Percentiles rank a stretch among this genome's conserved stretches.
Conservation (phyloP, 2,888 invertebrate species). For the Sesia bembeciformis region DNA sequence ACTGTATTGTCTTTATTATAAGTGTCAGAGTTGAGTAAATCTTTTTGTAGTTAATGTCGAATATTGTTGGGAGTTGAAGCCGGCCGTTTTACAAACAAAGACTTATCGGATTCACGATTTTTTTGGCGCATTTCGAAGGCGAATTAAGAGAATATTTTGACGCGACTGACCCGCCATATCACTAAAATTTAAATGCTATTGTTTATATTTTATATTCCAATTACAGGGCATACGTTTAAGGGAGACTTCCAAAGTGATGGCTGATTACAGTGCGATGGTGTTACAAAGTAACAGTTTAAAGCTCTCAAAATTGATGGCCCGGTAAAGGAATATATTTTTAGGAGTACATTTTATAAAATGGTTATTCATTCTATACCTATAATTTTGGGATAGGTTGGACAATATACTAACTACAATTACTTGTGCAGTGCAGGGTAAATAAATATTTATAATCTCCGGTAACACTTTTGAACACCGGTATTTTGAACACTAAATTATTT, state of each 20-base stretch:
- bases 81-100: constrained; percentile 28
- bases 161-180: constrained; percentile 31
- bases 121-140: constrained; percentile 34
- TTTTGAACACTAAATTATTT: no score
- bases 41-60: constrained; percentile 23
- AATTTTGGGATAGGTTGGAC: no score
- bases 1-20: constrained; percentile 2
- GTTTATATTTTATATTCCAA: constrained; percentile 2
- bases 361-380: no score
- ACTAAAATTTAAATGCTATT: constrained; percentile 13
- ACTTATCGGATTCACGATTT: constrained; percentile 56
- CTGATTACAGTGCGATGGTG: neutral
- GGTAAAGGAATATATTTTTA: neutral
- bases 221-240: neutral
- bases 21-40: constrained; percentile 5
- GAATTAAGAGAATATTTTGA: constrained; percentile 42
- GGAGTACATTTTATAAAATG: no score
- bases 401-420: no score
- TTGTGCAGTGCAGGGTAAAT: no score
- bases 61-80: constrained; percentile 31
- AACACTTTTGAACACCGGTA: no score
- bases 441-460: no score
- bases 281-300: neutral
- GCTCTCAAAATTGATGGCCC: neutral
- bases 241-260: neutral